A percentile compares a stretch with the other conserved stretches of the same genome.
Evolutionary conservation across 2,888 invertebrate species (phyloP).

Genomic region (Drosophila mercatorum): DNA sequence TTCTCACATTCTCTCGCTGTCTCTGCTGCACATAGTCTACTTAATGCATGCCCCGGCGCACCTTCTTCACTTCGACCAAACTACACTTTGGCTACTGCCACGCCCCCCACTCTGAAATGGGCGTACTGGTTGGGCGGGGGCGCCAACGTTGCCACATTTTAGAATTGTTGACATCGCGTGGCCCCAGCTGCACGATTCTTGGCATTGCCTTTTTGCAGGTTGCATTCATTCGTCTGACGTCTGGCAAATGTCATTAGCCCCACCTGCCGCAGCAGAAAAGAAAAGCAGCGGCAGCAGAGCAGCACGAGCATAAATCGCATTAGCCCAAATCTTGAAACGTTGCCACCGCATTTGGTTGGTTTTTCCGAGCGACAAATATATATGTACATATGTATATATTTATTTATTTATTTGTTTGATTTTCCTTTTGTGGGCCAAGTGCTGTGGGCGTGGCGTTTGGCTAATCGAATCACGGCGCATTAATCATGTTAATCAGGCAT

Average conservation of each 20-base stretch:
- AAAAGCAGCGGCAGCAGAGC: slow-evolving; percentile 11
- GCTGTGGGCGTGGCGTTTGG: slow-evolving; percentile 19
- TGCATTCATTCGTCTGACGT: slow-evolving; percentile 35
- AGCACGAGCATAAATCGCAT: slow-evolving; percentile 65
- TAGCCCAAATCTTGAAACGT: slow-evolving; percentile 66
- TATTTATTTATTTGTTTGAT: not conserved
- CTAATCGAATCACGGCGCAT: slow-evolving; percentile 45
- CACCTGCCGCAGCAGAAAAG: slow-evolving; percentile 32
- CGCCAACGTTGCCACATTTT: slow-evolving; percentile 50
- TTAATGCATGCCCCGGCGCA: slow-evolving; percentile 51
- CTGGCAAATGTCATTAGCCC: slow-evolving; percentile 76
- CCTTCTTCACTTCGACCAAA: slow-evolving; percentile 26
- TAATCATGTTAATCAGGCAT: slow-evolving; percentile 73
- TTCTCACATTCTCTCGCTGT: not conserved
- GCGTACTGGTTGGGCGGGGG: slow-evolving; percentile 15
- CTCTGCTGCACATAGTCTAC: slow-evolving; percentile 34
- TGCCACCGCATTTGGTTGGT: slow-evolving; percentile 30
- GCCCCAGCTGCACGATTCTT: slow-evolving; percentile 49
- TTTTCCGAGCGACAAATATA: not conserved
- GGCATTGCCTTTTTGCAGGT: slow-evolving; percentile 30
- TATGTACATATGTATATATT: not conserved
- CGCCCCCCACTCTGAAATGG: slow-evolving; percentile 12
- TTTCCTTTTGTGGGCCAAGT: slow-evolving; percentile 3
- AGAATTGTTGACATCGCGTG: slow-evolving; percentile 62
- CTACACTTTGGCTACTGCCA: slow-evolving; percentile 30